These are phyloP conservation scores for Rhyacophila evoluta DNA, from an alignment of 2,888 invertebrate genomes.

Conservation along the genomic window DNA sequence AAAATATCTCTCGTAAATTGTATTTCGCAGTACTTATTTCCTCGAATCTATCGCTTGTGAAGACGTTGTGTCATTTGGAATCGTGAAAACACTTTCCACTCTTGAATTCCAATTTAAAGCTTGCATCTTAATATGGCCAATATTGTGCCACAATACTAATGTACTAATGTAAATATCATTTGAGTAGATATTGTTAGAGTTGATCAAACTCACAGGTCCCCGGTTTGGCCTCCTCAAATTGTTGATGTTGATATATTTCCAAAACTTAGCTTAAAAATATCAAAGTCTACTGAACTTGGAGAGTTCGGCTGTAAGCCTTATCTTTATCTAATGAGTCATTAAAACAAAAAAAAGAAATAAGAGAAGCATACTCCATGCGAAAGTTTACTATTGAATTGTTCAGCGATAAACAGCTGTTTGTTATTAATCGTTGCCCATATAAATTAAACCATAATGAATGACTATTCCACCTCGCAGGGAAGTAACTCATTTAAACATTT, in stretches of 20 bases:
- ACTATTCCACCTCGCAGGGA: background rate
- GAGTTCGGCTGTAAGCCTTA: constrained; percentile 17
- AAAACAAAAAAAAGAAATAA: constrained; percentile 3
- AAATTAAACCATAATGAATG: background rate
- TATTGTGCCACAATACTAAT: constrained; percentile 47
- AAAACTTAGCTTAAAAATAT: constrained; percentile 15
- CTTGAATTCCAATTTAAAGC: background rate
- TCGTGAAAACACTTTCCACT: background rate
- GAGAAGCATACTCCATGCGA: background rate
- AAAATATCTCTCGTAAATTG: background rate
- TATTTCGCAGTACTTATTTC: background rate
- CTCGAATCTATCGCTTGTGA: background rate
- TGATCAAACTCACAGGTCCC: background rate
- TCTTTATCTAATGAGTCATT: background rate
- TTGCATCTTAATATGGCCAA: constrained; percentile 41
- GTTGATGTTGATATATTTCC: background rate
- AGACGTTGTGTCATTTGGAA: background rate
- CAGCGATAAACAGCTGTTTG: background rate
- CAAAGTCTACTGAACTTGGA: constrained; percentile 8
- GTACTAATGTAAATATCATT: constrained; percentile 46
- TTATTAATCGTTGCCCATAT: background rate
- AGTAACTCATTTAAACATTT: background rate
- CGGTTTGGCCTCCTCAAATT: background rate
- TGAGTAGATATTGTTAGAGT: constrained; percentile 34
- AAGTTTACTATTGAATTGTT: background rate